Evolutionary conservation across 2,888 invertebrate species (phyloP).

Genomic region (Phragmatobia fuliginosa): DNA sequence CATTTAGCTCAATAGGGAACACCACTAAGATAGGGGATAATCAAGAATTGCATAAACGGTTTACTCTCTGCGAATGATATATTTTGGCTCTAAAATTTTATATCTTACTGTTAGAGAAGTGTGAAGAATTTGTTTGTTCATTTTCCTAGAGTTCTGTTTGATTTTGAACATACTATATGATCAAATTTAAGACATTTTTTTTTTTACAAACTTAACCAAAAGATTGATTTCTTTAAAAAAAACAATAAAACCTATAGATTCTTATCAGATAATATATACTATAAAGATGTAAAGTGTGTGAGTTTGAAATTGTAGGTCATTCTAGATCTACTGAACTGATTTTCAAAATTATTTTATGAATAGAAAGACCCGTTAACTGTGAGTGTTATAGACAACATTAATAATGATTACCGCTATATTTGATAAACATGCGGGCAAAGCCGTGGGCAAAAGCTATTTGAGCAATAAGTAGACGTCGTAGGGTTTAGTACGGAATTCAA

Average conservation of each 20-base stretch:
- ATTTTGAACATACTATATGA: not conserved
- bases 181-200: not conserved
- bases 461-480: not conserved
- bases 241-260: too few relatives aligned
- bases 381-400: too few relatives aligned
- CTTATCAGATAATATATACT: too few relatives aligned
- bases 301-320: too few relatives aligned
- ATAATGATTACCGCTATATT: too few relatives aligned
- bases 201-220: not conserved
- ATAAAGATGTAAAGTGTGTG: too few relatives aligned
- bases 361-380: too few relatives aligned
- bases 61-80: constrained; percentile 18
- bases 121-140: not conserved
- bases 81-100: too few relatives aligned
- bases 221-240: not conserved
- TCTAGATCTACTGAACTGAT: too few relatives aligned
- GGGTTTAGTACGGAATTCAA: not conserved
- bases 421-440: too few relatives aligned
- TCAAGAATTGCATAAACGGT: constrained; percentile 34
- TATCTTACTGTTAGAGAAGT: not conserved
- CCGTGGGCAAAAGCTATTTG: too few relatives aligned
- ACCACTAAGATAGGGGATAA: constrained; percentile 38
- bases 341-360: too few relatives aligned
- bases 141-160: not conserved
- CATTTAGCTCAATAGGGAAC: constrained; percentile 48